Evolutionary conservation across 2,888 invertebrate species (phyloP).

Genomic region (Orthosia cruda): DNA sequence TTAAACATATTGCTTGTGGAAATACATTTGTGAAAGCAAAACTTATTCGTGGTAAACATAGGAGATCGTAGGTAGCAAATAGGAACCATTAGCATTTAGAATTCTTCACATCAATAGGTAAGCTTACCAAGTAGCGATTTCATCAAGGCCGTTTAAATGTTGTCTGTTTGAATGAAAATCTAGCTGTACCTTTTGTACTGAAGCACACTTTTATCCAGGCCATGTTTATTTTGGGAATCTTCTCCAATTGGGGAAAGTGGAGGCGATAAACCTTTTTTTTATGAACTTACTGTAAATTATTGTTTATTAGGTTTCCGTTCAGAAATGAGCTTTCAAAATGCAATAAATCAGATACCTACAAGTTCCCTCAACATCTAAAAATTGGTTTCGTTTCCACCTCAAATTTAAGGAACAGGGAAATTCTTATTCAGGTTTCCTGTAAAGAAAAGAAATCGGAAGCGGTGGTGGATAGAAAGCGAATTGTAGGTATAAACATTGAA

Average conservation of each 20-base stretch:
- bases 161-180: background rate
- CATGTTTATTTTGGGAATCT: slow-evolving; percentile 31
- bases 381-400: background rate
- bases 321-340: slow-evolving; percentile 3
- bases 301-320: background rate
- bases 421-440: background rate
- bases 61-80: slow-evolving; percentile 24
- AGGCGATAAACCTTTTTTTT: slow-evolving; percentile 3
- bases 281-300: background rate
- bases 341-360: background rate
- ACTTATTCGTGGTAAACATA: slow-evolving; percentile 52
- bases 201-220: background rate
- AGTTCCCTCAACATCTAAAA: background rate
- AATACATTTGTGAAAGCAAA: slow-evolving; percentile 33
- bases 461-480: background rate
- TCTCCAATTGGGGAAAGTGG: background rate
- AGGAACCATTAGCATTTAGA: slow-evolving; percentile 30
- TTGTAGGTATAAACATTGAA: background rate
- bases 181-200: background rate
- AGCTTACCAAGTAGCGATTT: slow-evolving; percentile 2
- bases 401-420: background rate
- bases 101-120: slow-evolving; percentile 37
- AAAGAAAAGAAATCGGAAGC: too few species aligned
- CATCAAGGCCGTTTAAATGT: background rate
- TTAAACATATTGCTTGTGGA: slow-evolving; percentile 32